phyloP scores from a whole-genome alignment of 2,797 vertebrate genomes.

The Cuculus canorus region DNA sequence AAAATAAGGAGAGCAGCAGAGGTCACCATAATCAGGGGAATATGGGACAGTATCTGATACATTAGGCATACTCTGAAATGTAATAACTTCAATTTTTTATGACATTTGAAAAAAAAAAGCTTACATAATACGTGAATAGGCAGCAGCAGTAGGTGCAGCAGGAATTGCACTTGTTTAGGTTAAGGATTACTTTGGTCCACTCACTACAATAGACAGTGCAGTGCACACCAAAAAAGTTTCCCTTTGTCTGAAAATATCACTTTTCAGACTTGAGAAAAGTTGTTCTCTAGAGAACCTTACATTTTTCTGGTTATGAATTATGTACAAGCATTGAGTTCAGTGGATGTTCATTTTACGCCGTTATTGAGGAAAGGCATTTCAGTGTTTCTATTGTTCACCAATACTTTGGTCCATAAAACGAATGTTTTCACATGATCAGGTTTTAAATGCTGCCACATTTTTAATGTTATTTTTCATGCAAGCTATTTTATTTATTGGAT shows the following conservation, averaged over 20 bases:
- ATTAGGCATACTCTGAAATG: not conserved
- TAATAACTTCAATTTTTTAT: not conserved
- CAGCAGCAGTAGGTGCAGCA: not conserved
- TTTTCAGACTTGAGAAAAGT: not conserved
- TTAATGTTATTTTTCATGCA: not conserved
- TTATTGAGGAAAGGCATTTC: not conserved
- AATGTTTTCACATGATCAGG: not conserved
- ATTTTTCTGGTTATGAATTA: not conserved
- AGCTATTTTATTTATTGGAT: not conserved
- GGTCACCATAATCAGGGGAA: not conserved
- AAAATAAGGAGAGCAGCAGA: not conserved
- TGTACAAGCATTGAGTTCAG: not conserved
- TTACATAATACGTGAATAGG: not conserved
- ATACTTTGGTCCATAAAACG: not conserved
- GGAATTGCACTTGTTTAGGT: not conserved
- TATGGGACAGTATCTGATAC: not conserved
- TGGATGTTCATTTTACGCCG: not conserved
- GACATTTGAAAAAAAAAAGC: not conserved
- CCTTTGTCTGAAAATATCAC: not conserved
- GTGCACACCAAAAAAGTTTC: not conserved
- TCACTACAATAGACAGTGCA: not conserved
- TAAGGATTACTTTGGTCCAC: not conserved
- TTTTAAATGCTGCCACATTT: slow-evolving; percentile 1
- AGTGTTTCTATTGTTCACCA: not conserved
- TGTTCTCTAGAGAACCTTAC: not conserved